Percentiles rank a stretch among this genome's conserved stretches.
phyloP scores from a whole-genome alignment of 1,140 invertebrate genomes.

The Chrysomallon squamiferum region DNA sequence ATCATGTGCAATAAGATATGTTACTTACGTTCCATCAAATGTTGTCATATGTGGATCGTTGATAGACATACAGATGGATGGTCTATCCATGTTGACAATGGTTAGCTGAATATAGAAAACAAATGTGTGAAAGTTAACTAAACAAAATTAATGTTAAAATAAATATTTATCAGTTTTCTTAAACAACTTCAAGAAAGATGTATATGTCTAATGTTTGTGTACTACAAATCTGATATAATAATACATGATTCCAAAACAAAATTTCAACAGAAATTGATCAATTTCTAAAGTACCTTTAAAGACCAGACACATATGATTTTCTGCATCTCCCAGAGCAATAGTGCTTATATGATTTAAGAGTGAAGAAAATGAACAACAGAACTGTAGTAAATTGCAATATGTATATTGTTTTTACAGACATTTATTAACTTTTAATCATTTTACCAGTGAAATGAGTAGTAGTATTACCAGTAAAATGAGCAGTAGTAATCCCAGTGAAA shows the following conservation, averaged over 20 bases:
- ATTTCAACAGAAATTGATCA: not conserved
- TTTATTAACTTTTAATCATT: no score
- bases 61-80: slow-evolving; percentile 42
- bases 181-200: not conserved
- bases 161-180: not conserved
- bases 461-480: no score
- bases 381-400: no score
- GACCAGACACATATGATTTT: not conserved
- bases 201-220: not conserved
- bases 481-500: no score
- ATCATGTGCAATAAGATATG: no score
- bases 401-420: no score
- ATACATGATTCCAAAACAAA: not conserved
- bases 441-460: no score
- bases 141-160: not conserved
- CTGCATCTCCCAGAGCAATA: no score
- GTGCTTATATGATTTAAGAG: no score
- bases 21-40: slow-evolving; percentile 41
- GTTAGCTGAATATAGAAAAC: slow-evolving; percentile 26
- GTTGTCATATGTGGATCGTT: slow-evolving; percentile 52
- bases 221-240: not conserved
- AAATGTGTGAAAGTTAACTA: not conserved
- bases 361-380: no score
- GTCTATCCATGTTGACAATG: slow-evolving; percentile 38
- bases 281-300: not conserved